Conservation (phyloP, 2,888 invertebrate genomes). For the Nipponacmea schrenckii region DNA sequence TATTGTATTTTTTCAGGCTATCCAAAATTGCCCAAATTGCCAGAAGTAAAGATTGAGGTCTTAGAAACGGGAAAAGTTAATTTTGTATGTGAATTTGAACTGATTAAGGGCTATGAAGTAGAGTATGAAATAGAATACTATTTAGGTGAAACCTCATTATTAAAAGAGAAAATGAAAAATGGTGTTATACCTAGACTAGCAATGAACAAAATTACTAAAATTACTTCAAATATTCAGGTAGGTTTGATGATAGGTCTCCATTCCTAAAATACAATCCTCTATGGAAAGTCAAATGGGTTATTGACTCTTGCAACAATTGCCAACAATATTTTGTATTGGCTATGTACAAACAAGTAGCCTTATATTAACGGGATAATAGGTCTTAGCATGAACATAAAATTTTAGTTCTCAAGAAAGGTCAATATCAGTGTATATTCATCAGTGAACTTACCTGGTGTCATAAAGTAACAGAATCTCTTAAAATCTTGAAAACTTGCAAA, state of each 20-base stretch:
- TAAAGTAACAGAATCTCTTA: no score
- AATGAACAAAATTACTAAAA: no score
- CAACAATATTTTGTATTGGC: background rate
- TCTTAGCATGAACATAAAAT: no score
- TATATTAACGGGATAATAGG: no score
- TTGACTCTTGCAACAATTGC: no score
- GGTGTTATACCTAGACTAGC: background rate
- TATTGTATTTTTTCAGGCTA: slow-evolving; percentile 21
- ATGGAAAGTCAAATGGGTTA: slow-evolving; percentile 13
- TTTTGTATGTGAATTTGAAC: slow-evolving; percentile 29
- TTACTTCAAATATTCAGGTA: background rate
- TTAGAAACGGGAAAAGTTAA: slow-evolving; percentile 17
- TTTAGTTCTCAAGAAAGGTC: no score
- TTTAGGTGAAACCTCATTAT: slow-evolving; percentile 17
- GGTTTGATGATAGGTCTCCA: background rate
- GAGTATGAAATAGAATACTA: slow-evolving; percentile 23
- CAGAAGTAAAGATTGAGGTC: slow-evolving; percentile 20
- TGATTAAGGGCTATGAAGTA: slow-evolving; percentile 25
- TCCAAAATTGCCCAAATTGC: slow-evolving; percentile 26
- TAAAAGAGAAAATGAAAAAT: background rate
- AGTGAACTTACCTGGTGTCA: no score
- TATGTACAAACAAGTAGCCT: no score
- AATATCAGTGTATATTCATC: no score
- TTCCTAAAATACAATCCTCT: slow-evolving; percentile 21
- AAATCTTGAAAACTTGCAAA: no score